These are phyloP conservation scores for Leptopterna dolabrata DNA, from an alignment of 2,888 invertebrate genomes.

Conservation along the genomic window DNA sequence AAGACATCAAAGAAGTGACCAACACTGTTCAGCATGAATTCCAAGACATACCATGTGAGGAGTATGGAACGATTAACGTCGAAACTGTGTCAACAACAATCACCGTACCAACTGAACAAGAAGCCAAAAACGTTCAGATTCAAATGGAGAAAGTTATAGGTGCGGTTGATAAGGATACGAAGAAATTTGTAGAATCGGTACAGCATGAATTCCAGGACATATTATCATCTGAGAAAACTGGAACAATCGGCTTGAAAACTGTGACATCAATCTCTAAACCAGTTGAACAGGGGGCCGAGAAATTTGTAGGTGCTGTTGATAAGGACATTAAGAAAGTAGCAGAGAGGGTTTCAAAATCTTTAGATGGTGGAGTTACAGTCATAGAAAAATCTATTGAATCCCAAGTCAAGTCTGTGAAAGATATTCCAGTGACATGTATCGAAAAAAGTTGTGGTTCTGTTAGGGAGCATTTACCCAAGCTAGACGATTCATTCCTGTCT, in stretches of 20 bases:
- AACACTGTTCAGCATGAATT: too few relatives aligned
- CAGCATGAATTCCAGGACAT: too few relatives aligned
- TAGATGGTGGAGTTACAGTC: neutral
- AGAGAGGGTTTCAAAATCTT: neutral
- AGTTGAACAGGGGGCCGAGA: too few relatives aligned
- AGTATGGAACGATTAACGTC: neutral
- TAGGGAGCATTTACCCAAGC: neutral
- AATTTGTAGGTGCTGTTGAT: neutral
- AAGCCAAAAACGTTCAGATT: neutral
- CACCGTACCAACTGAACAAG: neutral
- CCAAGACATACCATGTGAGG: neutral
- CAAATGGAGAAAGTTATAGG: neutral
- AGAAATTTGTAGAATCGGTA: neutral
- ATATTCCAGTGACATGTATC: neutral
- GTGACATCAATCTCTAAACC: too few relatives aligned
- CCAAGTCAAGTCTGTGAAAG: neutral
- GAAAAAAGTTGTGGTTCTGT: neutral
- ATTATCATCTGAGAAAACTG: too few relatives aligned
- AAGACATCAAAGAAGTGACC: too few relatives aligned
- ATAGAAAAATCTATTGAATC: neutral
- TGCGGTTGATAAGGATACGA: neutral
- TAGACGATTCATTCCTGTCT: too few relatives aligned
- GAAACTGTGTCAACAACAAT: neutral
- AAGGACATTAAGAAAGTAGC: neutral
- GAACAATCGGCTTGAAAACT: too few relatives aligned